A percentile compares a stretch with the other conserved stretches of the same genome.
phyloP scores from a whole-genome alignment of 1,140 invertebrate genomes.

The Formica selysi region DNA sequence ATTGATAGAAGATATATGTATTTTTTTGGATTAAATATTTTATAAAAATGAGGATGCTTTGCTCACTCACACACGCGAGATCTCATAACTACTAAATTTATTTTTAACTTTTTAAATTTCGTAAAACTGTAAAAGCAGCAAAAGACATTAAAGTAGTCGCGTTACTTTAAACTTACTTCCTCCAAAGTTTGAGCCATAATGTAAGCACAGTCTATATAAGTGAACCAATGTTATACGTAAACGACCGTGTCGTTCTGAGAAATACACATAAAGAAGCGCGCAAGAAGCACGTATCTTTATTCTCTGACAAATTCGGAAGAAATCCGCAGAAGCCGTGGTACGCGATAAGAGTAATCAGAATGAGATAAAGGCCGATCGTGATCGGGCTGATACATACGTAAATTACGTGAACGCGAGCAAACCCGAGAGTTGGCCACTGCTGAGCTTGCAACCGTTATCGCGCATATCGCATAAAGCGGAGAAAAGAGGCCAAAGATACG shows the following conservation, averaged over 20 bases:
- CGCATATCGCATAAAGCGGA: slow-evolving; percentile 31
- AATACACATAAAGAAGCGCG: background rate
- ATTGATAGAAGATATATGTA: background rate
- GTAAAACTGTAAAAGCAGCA: slow-evolving; percentile 7
- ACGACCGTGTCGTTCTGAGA: slow-evolving; percentile 2
- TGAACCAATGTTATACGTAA: slow-evolving; percentile 24
- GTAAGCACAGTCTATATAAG: background rate
- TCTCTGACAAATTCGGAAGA: background rate
- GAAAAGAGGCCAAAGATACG: slow-evolving; percentile 55
- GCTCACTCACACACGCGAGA: background rate
- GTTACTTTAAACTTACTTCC: slow-evolving; percentile 38
- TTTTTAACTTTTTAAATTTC: slow-evolving; percentile 45
- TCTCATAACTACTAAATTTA: slow-evolving; percentile 36
- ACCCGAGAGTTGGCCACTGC: background rate
- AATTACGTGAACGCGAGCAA: slow-evolving; percentile 26
- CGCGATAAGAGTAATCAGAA: slow-evolving; percentile 41
- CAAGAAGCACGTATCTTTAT: background rate
- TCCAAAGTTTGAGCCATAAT: slow-evolving; percentile 25
- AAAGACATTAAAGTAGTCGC: slow-evolving; percentile 28
- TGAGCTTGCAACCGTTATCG: slow-evolving; percentile 53
- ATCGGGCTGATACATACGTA: background rate
- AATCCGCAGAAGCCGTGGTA: background rate
- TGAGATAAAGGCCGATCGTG: background rate
- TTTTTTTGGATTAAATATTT: slow-evolving; percentile 20
- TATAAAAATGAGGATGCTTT: background rate